Conservation (phyloP, 2,888 invertebrate genomes). For the Catocala sponsa region DNA sequence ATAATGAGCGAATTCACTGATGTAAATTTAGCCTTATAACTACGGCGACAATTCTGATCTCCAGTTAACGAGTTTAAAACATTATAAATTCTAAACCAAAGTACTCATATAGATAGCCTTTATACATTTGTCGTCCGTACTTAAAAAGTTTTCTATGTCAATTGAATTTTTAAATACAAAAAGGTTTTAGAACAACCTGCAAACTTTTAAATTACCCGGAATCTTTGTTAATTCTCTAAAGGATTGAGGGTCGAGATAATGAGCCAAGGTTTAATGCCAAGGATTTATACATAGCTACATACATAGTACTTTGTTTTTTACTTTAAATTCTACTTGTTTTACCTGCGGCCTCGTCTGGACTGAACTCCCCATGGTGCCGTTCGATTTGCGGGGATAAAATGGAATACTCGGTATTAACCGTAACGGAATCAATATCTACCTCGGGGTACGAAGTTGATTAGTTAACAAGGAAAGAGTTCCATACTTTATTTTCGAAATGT, state of each 20-base stretch:
- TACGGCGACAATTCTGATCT: neutral
- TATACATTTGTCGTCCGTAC: constrained; percentile 5
- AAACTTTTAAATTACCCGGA: constrained; percentile 57
- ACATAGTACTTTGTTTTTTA: constrained; percentile 15
- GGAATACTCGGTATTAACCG: constrained; percentile 23
- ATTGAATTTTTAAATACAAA: constrained; percentile 48
- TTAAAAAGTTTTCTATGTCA: constrained; percentile 30
- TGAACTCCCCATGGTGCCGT: constrained; percentile 25
- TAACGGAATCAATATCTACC: constrained; percentile 26
- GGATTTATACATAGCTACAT: neutral
- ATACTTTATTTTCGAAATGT: neutral
- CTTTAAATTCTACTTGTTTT: constrained; percentile 28
- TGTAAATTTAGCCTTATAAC: neutral
- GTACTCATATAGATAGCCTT: constrained; percentile 3
- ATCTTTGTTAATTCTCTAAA: constrained; percentile 56
- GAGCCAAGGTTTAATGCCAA: constrained; percentile 17
- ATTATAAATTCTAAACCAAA: neutral
- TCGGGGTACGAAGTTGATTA: constrained; percentile 19
- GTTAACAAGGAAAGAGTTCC: constrained; percentile 9
- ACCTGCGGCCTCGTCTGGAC: constrained; percentile 21
- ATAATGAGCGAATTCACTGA: neutral
- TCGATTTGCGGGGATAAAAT: constrained; percentile 23
- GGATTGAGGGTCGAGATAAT: constrained; percentile 37
- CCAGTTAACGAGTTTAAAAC: neutral
- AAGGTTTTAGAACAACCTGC: constrained; percentile 48